Evolutionary conservation across 2,888 invertebrate genomes (phyloP).

Genomic region (Athetis lepigone): DNA sequence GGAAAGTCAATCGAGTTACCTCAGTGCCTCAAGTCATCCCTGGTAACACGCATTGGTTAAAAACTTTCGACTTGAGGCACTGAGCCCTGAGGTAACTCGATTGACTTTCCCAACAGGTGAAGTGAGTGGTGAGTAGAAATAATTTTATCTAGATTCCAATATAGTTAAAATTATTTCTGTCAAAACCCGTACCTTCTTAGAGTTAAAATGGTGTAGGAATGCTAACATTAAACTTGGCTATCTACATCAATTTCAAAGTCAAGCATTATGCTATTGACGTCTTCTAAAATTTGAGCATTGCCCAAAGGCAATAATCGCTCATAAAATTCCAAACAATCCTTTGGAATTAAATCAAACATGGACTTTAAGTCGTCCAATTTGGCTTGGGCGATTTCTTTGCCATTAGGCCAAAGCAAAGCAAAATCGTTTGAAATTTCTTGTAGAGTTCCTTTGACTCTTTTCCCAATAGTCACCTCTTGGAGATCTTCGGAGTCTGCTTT

Average conservation of each 20-base stretch:
- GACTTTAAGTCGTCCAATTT: no score
- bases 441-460: conserved; percentile 8
- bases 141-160: conserved; percentile 2
- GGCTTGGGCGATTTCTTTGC: no score
- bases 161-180: conserved; percentile 5
- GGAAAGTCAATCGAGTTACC: no score
- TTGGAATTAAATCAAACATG: conserved; percentile 4
- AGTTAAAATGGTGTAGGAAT: conserved; percentile 4
- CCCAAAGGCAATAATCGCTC: no score
- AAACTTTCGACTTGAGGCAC: conserved; percentile 2
- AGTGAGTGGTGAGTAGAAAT: no score
- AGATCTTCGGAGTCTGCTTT: conserved; percentile 4
- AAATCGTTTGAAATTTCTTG: no score
- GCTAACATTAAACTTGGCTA: conserved; percentile 3
- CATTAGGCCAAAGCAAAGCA: no score
- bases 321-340: conserved; percentile 1
- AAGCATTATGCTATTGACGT: neutral
- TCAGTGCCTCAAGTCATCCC: conserved; percentile 2
- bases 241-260: neutral
- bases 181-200: conserved; percentile 6
- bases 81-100: no score
- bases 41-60: conserved; percentile 7
- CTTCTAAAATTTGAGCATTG: conserved; percentile 2
- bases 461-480: conserved; percentile 4
- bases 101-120: neutral